Percentiles rank a stretch among this genome's conserved stretches.
phyloP scores from a whole-genome alignment of 2,888 invertebrate genomes.

The Metacarcinus magister region DNA sequence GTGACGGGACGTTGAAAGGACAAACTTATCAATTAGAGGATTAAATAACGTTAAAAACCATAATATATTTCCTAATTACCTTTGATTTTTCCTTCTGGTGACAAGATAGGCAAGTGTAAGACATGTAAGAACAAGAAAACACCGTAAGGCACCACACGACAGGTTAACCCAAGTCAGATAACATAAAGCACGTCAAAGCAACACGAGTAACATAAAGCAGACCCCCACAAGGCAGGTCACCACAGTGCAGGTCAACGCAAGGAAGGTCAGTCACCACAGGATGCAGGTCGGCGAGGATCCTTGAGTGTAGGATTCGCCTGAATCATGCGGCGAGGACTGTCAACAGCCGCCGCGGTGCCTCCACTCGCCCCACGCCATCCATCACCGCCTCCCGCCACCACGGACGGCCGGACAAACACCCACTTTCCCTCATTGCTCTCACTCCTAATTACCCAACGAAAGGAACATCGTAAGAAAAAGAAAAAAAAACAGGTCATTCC shows the following conservation, averaged over 20 bases:
- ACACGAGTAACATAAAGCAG: not conserved
- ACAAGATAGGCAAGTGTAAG: not conserved
- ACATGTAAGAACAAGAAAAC: not conserved
- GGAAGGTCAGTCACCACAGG: not conserved
- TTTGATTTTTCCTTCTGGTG: not conserved
- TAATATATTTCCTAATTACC: not conserved
- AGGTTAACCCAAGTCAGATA: not conserved
- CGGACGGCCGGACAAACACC: constrained; percentile 35
- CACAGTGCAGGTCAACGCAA: not conserved
- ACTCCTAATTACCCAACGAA: constrained; percentile 40
- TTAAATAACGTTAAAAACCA: not conserved
- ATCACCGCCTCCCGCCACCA: not conserved
- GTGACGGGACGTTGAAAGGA: not conserved
- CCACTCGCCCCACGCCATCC: constrained; percentile 32
- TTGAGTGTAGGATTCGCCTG: not conserved
- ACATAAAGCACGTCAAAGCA: not conserved
- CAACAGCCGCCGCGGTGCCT: not conserved
- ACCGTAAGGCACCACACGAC: not conserved
- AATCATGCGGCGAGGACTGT: constrained; percentile 18
- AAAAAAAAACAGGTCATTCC: not conserved
- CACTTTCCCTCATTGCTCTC: not conserved
- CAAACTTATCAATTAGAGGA: not conserved
- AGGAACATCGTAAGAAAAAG: not conserved
- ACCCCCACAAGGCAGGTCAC: not conserved
- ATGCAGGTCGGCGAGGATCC: not conserved